These are phyloP conservation scores for Halcyon leucocephala DNA, from an alignment of 2,797 vertebrate species.

Conservation along the genomic window DNA sequence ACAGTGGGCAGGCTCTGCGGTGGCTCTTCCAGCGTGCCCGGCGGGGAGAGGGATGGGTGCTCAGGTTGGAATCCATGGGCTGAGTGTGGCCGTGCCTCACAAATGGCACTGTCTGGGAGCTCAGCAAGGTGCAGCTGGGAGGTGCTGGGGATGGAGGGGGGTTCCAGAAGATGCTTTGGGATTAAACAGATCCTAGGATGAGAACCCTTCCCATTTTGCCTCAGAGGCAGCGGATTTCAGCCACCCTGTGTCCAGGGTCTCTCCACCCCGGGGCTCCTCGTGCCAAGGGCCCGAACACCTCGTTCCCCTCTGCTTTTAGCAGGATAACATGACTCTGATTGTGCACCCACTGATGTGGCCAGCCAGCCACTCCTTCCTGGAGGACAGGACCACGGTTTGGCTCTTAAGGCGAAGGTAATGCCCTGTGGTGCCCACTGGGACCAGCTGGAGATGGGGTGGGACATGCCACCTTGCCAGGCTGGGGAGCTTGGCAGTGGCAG, in stretches of 20 bases:
- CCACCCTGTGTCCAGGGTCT: too few relatives aligned
- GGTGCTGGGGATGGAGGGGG: too few relatives aligned
- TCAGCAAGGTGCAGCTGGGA: not conserved
- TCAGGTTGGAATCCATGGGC: not conserved
- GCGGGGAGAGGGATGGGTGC: rapidly evolving
- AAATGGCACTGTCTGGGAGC: too few relatives aligned
- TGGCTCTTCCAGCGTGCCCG: not conserved
- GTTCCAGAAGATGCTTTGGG: not conserved
- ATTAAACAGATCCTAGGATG: not conserved
- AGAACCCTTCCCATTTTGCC: not conserved
- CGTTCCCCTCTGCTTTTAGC: not conserved
- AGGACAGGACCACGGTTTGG: conserved; percentile 45
- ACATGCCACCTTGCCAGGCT: rapidly evolving
- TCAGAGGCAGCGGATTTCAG: not conserved
- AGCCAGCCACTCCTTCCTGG: conserved; percentile 35
- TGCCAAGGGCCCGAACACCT: not conserved
- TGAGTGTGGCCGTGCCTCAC: not conserved
- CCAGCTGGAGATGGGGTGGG: not conserved
- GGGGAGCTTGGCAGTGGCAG: not conserved
- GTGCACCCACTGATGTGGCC: not conserved
- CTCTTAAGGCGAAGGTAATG: conserved; percentile 63
- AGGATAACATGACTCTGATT: not conserved
- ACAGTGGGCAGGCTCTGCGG: rapidly evolving
- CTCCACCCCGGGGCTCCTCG: rapidly evolving
- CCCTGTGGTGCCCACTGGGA: not conserved